These are phyloP conservation scores for Sturnira hondurensis DNA, from an alignment of 2,113 vertebrate genomes.

Conservation along the genomic window DNA sequence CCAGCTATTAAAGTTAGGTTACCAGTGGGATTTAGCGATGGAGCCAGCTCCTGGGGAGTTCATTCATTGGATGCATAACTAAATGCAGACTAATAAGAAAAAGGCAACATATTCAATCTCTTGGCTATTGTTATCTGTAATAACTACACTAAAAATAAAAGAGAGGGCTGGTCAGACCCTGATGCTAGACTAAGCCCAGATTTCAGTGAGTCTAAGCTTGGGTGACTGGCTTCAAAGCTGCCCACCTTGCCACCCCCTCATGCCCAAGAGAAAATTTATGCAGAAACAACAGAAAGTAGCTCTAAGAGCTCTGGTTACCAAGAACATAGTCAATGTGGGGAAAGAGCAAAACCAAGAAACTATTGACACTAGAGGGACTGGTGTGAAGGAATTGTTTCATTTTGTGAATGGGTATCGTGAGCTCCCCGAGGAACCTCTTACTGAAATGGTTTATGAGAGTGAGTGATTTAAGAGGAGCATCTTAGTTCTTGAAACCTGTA, in stretches of 20 bases:
- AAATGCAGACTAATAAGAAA: neutral
- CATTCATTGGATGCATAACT: neutral
- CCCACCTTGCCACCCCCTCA: neutral
- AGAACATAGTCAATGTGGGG: neutral
- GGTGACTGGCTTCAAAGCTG: neutral
- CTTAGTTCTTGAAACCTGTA: neutral
- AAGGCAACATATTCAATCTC: neutral
- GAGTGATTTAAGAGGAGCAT: neutral
- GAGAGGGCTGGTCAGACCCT: neutral
- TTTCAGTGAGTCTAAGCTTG: neutral
- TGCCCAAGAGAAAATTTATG: neutral
- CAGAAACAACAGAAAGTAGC: neutral
- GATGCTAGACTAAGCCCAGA: neutral
- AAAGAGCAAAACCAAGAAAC: neutral
- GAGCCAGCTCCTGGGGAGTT: neutral
- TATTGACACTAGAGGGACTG: neutral
- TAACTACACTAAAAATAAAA: neutral
- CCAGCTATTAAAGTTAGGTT: neutral
- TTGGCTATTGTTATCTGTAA: neutral
- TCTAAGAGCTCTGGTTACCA: neutral
- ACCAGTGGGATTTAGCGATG: too few species aligned
- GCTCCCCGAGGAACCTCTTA: neutral
- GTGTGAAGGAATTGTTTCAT: neutral
- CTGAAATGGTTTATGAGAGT: neutral
- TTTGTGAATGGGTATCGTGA: neutral